These are phyloP conservation scores for Vanessa cardui DNA, from an alignment of 2,888 invertebrate genomes.

Conservation along the genomic window DNA sequence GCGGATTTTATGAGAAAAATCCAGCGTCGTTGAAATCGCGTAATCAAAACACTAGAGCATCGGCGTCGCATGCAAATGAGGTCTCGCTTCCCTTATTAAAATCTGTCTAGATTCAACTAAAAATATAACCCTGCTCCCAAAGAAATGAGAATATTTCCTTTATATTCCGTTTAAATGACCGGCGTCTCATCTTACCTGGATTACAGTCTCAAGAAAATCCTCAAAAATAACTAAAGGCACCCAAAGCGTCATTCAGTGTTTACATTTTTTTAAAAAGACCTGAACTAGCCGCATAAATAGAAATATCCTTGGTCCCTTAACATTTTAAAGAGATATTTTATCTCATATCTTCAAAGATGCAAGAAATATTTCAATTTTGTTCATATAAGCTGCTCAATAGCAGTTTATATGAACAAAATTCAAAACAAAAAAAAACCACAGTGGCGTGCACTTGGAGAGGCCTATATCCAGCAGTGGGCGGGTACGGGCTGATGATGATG, in stretches of 20 bases:
- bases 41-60: constrained; percentile 35
- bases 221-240: constrained; percentile 39
- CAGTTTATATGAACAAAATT: too few species aligned
- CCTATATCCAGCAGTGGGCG: too few species aligned
- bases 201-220: constrained; percentile 38
- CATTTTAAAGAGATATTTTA: too few species aligned
- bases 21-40: constrained; percentile 23
- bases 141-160: constrained; percentile 40
- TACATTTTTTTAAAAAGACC: constrained; percentile 53
- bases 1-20: constrained; percentile 27
- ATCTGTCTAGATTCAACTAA: constrained; percentile 37
- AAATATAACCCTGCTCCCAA: constrained; percentile 36
- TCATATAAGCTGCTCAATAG: too few species aligned
- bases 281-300: constrained; percentile 43
- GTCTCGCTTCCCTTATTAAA: constrained; percentile 43
- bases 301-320: too few species aligned
- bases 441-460: too few species aligned
- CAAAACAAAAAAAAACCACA: too few species aligned
- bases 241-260: constrained; percentile 45
- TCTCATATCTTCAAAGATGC: too few species aligned
- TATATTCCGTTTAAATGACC: constrained; percentile 40
- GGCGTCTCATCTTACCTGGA: constrained; percentile 38
- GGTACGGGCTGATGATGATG: too few species aligned
- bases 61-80: constrained; percentile 42
- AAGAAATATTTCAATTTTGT: too few species aligned